phyloP scores from a whole-genome alignment of 2,888 invertebrate genomes.

The Odontocerum albicorne region DNA sequence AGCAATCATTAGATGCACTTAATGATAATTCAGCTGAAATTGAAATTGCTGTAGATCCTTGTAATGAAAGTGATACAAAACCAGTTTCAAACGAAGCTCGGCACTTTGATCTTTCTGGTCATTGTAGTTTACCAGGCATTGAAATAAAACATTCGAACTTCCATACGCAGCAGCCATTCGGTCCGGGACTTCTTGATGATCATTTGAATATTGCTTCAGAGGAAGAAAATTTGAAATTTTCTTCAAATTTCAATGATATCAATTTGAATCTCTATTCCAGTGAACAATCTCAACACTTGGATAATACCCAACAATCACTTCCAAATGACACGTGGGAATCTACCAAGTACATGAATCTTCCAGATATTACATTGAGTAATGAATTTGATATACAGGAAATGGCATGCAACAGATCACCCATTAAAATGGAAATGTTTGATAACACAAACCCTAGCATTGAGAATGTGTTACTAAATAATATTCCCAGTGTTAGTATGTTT shows the following conservation, averaged over 20 bases:
- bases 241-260: conserved; percentile 55
- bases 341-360: conserved; percentile 21
- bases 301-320: neutral
- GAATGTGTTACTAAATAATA: too few species aligned
- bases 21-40: too few species aligned
- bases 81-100: neutral
- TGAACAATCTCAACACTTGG: neutral
- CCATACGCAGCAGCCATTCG: neutral
- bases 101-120: conserved; percentile 15
- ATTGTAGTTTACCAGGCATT: conserved; percentile 8
- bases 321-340: conserved; percentile 17
- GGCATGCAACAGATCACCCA: neutral
- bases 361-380: too few species aligned
- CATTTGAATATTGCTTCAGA: conserved; percentile 37
- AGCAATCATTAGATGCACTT: neutral
- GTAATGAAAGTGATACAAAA: neutral
- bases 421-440: neutral
- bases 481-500: too few species aligned
- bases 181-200: neutral
- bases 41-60: too few species aligned
- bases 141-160: conserved; percentile 2
- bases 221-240: conserved; percentile 56
- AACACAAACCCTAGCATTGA: too few species aligned
- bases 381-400: too few species aligned
- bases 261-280: conserved; percentile 23